Base-by-base conservation (phyloP, 2,888 invertebrate species). In the Spisula solida region DNA sequence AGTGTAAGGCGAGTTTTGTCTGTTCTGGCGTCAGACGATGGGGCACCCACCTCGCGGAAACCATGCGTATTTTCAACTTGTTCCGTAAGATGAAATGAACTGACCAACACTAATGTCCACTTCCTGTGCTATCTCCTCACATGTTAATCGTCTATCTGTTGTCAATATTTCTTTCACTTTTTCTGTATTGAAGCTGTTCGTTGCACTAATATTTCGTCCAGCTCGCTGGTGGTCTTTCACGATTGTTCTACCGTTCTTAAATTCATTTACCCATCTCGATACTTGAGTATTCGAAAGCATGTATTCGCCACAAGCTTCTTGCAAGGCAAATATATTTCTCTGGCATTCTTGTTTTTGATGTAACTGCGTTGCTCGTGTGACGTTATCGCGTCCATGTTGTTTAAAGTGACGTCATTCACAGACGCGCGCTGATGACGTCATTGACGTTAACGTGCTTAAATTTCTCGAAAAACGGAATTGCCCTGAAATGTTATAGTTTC, bases 241-340 rank as follows among this genome's bases (percentile, higher is more conserved):
- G 8, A 1, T 5, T 81, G 25, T 48, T 20, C 81, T 29, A 29
- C 31, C 81, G 56, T 81, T 29, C 81, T 81, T 81, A 18, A 81
- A 81, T 81, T 81, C 55, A 31, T 55, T 81, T 29, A 81, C 81
- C 81, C 29, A 55, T 81, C 81, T 55, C 29, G 66, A 34, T 66
- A 70, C 47, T 60, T 10, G n/a, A n/a, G n/a, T n/a, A 82, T 66
- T 60, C 34, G 60, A 82, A 82, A 60, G 47, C 12, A 20, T 31
- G 31, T 20, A 82, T 82, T 60, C 66, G 25, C 66, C 20, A 60
- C 47, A 83, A 83, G 83, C 75, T 83, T 70, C 34, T 75, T 75
- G n/a, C n/a, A n/a, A n/a, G n/a, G n/a, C n/a, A n/a, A n/a, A n/a
- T n/a, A n/a, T n/a, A n/a, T n/a, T n/a, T n/a, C n/a, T n/a, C n/a